These are phyloP conservation scores for Diadophis punctatus DNA, from an alignment of 2,113 vertebrate genomes.

Conservation along the genomic window DNA sequence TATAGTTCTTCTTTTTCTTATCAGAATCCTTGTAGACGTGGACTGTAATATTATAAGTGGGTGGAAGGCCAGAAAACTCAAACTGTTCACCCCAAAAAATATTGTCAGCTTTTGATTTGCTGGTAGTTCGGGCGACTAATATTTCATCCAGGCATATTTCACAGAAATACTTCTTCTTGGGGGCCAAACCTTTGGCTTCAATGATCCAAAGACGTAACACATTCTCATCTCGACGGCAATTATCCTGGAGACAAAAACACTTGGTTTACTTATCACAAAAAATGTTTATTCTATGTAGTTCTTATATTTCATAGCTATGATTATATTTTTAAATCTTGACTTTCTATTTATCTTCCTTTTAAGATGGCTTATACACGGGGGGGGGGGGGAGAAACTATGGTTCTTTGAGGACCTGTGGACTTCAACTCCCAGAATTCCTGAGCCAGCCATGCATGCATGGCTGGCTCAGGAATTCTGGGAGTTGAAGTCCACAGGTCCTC, in stretches of 20 bases:
- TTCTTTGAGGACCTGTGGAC: too few species aligned
- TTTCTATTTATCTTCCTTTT: not conserved
- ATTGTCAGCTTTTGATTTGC: constrained; percentile 89
- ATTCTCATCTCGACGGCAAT: constrained; percentile 87
- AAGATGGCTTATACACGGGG: too few species aligned
- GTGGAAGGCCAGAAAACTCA: constrained; percentile 83
- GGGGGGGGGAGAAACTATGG: too few species aligned
- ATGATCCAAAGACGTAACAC: constrained; percentile 94
- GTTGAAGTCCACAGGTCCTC: too few species aligned
- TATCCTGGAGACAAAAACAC: constrained; percentile 77
- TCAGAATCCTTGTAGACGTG: constrained; percentile 94
- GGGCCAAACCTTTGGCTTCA: constrained; percentile 92
- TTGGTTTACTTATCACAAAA: constrained; percentile 1
- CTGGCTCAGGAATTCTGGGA: too few species aligned
- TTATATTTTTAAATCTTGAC: not conserved
- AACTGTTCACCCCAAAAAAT: constrained; percentile 99
- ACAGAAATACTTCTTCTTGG: constrained; percentile 96
- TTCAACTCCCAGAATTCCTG: too few species aligned
- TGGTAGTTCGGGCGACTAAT: constrained; percentile 93
- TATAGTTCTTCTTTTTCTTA: constrained; percentile 97
- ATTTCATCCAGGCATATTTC: constrained; percentile 97
- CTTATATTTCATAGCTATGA: not conserved
- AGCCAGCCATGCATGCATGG: too few species aligned
- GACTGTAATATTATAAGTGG: constrained; percentile 84
- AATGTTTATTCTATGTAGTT: not conserved